These are phyloP conservation scores for Eptatretus atami DNA, from an alignment of 2,797 vertebrate genomes.

Conservation along the genomic window DNA sequence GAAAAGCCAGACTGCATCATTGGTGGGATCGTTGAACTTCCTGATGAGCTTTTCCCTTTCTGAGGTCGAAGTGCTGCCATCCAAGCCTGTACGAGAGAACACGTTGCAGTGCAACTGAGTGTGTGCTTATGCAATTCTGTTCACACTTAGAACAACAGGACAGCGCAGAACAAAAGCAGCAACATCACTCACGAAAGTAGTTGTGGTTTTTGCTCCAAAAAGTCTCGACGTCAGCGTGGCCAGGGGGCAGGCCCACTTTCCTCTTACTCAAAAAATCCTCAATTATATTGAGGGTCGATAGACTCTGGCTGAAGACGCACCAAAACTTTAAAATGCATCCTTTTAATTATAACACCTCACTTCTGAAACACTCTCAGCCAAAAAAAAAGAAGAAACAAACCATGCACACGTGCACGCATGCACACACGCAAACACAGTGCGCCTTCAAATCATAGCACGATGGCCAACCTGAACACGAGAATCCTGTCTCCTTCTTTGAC, in stretches of 20 bases:
- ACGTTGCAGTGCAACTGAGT: background rate
- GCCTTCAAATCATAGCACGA: background rate
- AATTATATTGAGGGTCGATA: conserved; percentile 71
- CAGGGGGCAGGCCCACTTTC: conserved; percentile 23
- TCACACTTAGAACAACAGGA: no score
- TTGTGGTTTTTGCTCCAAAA: conserved; percentile 62
- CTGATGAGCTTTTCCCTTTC: conserved; percentile 86
- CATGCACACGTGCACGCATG: background rate
- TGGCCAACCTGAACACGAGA: conserved; percentile 64
- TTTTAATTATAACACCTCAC: conserved; percentile 7
- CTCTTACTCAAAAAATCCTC: conserved; percentile 71
- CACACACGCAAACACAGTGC: background rate
- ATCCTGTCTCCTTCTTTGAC: conserved; percentile 62
- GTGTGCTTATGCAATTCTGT: background rate
- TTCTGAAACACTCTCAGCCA: conserved; percentile 3
- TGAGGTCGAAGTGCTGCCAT: conserved; percentile 73
- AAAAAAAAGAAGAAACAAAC: background rate
- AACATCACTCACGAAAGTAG: conserved; percentile 52
- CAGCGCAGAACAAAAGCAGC: conserved; percentile 2
- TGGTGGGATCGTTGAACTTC: conserved; percentile 78
- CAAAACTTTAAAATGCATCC: conserved; percentile 1
- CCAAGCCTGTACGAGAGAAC: conserved; percentile 27
- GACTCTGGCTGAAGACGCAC: conserved; percentile 42
- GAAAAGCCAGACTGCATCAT: conserved; percentile 43
- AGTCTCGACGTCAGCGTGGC: conserved; percentile 23